phyloP scores from a whole-genome alignment of 2,113 vertebrate genomes.

The Dunckerocampus dactyliophorus region DNA sequence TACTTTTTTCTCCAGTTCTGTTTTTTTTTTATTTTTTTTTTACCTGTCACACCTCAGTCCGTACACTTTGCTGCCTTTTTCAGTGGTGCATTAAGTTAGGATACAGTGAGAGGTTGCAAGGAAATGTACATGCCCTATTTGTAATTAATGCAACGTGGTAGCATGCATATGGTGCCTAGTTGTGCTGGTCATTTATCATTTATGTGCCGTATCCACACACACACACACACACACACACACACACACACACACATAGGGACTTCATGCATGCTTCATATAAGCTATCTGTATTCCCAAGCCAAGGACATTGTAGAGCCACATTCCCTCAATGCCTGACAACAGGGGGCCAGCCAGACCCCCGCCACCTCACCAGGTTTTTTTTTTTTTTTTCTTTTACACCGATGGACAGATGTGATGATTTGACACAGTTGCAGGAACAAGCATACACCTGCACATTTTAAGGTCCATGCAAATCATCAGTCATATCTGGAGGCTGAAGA shows the following conservation, averaged over 20 bases:
- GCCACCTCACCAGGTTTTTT: conserved; percentile 15
- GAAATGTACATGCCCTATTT: conserved; percentile 22
- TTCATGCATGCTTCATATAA: conserved; percentile 20
- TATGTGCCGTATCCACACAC: conserved; percentile 41
- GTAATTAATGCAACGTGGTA: conserved; percentile 40
- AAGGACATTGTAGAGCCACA: conserved; percentile 45
- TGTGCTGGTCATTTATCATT: conserved; percentile 58
- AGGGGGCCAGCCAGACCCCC: conserved; percentile 53
- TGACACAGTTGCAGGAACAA: conserved; percentile 44
- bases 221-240: conserved; percentile 17
- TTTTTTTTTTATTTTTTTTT: conserved; percentile 24
- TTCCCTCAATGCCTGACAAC: conserved; percentile 45
- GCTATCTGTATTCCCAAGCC: conserved; percentile 39
- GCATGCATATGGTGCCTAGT: conserved; percentile 38
- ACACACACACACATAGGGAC: no score
- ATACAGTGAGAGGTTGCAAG: not conserved
- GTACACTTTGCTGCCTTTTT: not conserved
- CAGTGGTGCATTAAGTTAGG: not conserved
- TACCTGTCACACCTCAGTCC: conserved; percentile 7
- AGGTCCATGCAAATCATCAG: not conserved
- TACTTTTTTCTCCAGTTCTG: conserved; percentile 27
- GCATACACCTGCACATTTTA: conserved; percentile 11
- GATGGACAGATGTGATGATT: conserved; percentile 55
- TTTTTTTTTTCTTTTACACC: not conserved
- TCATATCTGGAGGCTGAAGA: conserved; percentile 18